Evolutionary conservation across 1,140 invertebrate species (phyloP).

Genomic region (Hyles euphorbiae): DNA sequence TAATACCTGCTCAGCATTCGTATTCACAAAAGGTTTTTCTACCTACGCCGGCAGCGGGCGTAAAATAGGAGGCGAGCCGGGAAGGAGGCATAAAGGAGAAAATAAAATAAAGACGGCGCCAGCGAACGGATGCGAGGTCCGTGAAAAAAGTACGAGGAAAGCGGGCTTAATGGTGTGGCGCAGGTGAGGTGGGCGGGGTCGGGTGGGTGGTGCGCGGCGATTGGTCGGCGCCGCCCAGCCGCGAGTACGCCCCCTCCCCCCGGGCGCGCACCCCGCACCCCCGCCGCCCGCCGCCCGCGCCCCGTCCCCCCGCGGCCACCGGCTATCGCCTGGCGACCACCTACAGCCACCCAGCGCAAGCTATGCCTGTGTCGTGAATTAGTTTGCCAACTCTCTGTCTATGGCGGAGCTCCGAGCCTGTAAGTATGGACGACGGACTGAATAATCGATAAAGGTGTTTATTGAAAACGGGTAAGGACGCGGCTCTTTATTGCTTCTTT

Average conservation of each 20-base stretch:
- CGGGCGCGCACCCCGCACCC: conserved; percentile 21
- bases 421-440: conserved; percentile 72
- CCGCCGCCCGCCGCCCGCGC: conserved; percentile 25
- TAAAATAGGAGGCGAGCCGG: conserved; percentile 67
- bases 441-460: conserved; percentile 76
- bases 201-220: conserved; percentile 53
- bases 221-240: conserved; percentile 70
- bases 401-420: conserved; percentile 68
- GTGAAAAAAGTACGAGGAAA: conserved; percentile 68
- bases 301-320: conserved; percentile 45
- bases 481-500: conserved; percentile 70
- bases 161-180: conserved; percentile 66
- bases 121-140: conserved; percentile 66
- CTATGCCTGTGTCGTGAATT: conserved; percentile 74
- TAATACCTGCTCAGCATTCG: conserved; percentile 70
- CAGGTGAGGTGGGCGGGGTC: conserved; percentile 68
- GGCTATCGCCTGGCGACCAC: conserved; percentile 60
- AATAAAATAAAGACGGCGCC: conserved; percentile 73
- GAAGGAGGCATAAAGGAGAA: conserved; percentile 72
- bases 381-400: conserved; percentile 74
- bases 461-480: conserved; percentile 73
- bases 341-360: conserved; percentile 60
- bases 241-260: conserved; percentile 46
- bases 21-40: conserved; percentile 72
- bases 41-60: conserved; percentile 63